Evolutionary conservation across 2,888 invertebrate genomes (phyloP).

Genomic region (Calameuta pallipes): DNA sequence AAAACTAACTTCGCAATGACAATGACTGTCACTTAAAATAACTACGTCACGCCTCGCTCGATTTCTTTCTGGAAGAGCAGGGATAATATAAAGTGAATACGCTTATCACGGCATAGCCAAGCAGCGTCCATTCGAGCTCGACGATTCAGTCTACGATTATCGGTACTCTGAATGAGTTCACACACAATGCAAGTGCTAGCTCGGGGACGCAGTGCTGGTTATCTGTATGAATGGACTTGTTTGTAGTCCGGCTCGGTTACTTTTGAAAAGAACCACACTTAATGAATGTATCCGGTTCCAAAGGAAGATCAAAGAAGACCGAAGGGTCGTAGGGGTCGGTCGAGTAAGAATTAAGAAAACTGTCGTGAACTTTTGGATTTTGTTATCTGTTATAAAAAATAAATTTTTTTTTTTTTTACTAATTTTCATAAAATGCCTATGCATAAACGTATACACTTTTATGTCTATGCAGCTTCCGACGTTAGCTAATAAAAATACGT

Average conservation of each 20-base stretch:
- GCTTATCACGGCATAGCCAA: neutral
- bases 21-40: neutral
- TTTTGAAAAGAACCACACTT: conserved; percentile 26
- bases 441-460: neutral
- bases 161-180: conserved; percentile 12
- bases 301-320: conserved; percentile 41
- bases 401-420: neutral
- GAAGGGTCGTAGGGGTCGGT: conserved; percentile 16
- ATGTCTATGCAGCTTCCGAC: neutral
- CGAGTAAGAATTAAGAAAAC: neutral
- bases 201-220: neutral
- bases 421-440: neutral
- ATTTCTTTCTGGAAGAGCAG: neutral
- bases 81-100: conserved; percentile 27
- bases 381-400: neutral
- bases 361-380: neutral
- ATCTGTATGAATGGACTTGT: conserved; percentile 25
- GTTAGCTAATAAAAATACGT: neutral
- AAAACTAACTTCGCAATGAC: neutral
- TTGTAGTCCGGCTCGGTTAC: conserved; percentile 8
- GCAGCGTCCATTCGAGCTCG: neutral
- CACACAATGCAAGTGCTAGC: conserved; percentile 2
- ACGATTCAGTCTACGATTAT: conserved; percentile 12
- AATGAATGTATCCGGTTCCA: conserved; percentile 51
- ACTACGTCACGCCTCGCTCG: neutral